Base-by-base conservation (phyloP, 2,888 invertebrate species). In the Archips xylosteana region DNA sequence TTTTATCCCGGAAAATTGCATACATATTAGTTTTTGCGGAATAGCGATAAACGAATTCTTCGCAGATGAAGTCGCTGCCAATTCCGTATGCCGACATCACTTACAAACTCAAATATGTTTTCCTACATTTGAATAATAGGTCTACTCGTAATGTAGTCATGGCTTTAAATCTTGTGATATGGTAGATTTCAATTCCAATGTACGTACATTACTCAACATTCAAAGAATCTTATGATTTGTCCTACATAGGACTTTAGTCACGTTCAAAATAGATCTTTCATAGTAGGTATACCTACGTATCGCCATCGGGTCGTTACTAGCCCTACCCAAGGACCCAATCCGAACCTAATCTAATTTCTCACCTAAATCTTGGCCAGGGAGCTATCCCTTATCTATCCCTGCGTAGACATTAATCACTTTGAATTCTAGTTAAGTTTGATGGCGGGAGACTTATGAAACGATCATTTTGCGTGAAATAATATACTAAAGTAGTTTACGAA, bases 291-390 rank as follows among this genome's bases (percentile, higher is more conserved):
- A 63, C n/a, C 10, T 9, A 32, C 39, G 39, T 39, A 23, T 23
- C 59, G 10, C 32, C 15, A 1, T 36, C 36, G 49, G 59, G 42
- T 68, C 36, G 47, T 62, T 57, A 45, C 45, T 13, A 36, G 15
- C 45, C 12, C 12, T 59, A 13, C 32, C 62, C 63, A n/a, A 23
- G 42, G n/a, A 73, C 9, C 61, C 68, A 60, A 51, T 65, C 51
- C 42, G 59, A n/a, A 63, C 57, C 39, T 63, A 63, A 73, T n/a
- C 63, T 68, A 68, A 73, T 68, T 66, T 54, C 51, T 51, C 42
- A 57, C 62, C 36, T 45, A 57, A 72, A 67, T 72, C 67, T 67
- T 62, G 5, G 39, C 8, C 63, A 49, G 62, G 62, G 62, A 15
- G 36, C 34, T 66, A 36, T 36, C 54, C 61, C 36, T 23, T 45